phyloP scores from a whole-genome alignment of 2,113 vertebrate genomes.

The Notechis scutatus region DNA sequence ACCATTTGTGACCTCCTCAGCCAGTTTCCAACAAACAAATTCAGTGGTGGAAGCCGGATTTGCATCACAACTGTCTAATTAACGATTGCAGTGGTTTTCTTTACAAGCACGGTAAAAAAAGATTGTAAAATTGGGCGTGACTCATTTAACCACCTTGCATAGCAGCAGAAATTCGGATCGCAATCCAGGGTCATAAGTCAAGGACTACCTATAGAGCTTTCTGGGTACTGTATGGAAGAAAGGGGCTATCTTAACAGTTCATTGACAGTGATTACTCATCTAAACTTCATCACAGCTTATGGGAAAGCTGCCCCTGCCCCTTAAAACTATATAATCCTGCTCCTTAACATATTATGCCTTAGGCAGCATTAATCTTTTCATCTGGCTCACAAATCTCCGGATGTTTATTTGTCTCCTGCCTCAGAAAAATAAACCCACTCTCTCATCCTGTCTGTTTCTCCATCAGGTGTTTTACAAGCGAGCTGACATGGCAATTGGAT shows the following conservation, averaged over 20 bases:
- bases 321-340: background rate
- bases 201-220: background rate
- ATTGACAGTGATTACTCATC: background rate
- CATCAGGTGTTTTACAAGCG: slow-evolving; percentile 84
- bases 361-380: background rate
- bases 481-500: slow-evolving; percentile 92
- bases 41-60: background rate
- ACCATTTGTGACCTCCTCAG: background rate
- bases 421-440: background rate
- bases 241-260: background rate
- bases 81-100: background rate
- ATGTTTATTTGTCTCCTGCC: background rate
- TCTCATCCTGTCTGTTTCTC: slow-evolving; percentile 1
- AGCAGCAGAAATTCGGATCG: background rate
- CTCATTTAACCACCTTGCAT: background rate
- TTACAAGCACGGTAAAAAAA: background rate
- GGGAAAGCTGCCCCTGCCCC: background rate
- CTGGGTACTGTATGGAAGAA: background rate
- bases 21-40: background rate
- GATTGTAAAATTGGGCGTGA: background rate
- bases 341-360: background rate
- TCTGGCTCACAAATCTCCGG: background rate
- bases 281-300: background rate
- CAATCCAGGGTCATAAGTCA: background rate
- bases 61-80: background rate